Evolutionary conservation across 2,888 invertebrate species (phyloP).

Genomic region (Apoderus coryli): DNA sequence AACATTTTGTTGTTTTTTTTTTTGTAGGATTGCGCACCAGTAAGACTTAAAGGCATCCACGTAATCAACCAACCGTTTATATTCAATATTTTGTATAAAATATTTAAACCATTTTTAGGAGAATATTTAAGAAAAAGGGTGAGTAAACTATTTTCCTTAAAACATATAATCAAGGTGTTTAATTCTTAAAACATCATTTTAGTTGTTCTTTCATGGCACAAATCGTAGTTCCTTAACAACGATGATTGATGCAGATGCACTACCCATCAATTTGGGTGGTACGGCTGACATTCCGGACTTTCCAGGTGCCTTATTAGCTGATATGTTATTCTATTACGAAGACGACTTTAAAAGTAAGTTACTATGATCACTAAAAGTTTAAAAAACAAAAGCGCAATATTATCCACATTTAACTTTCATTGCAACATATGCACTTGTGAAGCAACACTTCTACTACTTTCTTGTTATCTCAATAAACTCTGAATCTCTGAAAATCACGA

Average conservation of each 20-base stretch:
- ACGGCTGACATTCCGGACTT: conserved; percentile 45
- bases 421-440: no score
- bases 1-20: conserved; percentile 11
- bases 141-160: conserved; percentile 22
- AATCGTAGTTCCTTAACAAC: conserved; percentile 44
- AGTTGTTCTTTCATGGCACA: conserved; percentile 60
- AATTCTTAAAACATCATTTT: conserved; percentile 15
- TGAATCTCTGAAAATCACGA: no score
- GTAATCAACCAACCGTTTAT: conserved; percentile 76
- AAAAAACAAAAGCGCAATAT: no score
- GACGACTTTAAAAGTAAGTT: conserved; percentile 52
- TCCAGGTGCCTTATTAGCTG: conserved; percentile 47
- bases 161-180: no score
- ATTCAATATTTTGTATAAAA: conserved; percentile 72
- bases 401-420: no score
- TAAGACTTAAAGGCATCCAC: conserved; percentile 73
- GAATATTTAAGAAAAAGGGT: conserved; percentile 69
- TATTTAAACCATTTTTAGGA: conserved; percentile 78
- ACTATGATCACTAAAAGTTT: no score
- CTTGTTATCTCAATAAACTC: no score
- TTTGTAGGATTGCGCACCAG: conserved; percentile 64
- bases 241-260: conserved; percentile 40
- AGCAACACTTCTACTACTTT: no score
- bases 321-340: conserved; percentile 51
- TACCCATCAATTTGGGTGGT: conserved; percentile 55